phyloP scores from a whole-genome alignment of 2,797 vertebrate genomes.

The Falco cherrug region DNA sequence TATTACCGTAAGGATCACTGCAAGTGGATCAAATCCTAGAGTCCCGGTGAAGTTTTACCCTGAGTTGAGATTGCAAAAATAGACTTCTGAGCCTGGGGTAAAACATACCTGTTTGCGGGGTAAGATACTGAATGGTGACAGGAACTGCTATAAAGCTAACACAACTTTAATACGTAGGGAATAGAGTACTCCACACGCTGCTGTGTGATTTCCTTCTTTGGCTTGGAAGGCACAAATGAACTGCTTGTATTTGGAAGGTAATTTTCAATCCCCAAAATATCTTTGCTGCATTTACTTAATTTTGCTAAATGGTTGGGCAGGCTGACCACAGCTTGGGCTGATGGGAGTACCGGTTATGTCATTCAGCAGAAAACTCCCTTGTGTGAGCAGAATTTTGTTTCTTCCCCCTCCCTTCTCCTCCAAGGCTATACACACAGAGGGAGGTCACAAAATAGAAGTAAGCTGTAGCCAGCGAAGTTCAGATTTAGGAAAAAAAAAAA shows the following conservation, averaged over 20 bases:
- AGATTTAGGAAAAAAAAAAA: not conserved
- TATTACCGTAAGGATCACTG: not conserved
- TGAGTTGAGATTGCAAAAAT: not conserved
- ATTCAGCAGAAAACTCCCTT: constrained; percentile 38
- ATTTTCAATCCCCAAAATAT: constrained; percentile 31
- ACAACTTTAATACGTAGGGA: not conserved
- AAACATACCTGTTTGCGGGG: not conserved
- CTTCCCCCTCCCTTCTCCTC: not conserved
- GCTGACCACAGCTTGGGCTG: not conserved
- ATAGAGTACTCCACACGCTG: not conserved
- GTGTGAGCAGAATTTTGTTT: not conserved
- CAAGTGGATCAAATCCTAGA: not conserved
- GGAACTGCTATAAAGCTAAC: constrained; percentile 5
- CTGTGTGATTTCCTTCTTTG: constrained; percentile 39
- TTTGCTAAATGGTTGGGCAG: not conserved
- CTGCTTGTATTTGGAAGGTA: constrained; percentile 6
- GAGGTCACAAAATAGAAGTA: constrained; percentile 16
- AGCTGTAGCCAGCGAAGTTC: not conserved
- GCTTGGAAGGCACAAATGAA: constrained; percentile 36
- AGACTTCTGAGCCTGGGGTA: not conserved
- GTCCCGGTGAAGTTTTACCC: not conserved
- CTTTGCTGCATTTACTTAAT: not conserved
- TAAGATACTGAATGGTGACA: not conserved
- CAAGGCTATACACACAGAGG: not conserved
- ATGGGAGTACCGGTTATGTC: not conserved